Evolutionary conservation across 2,113 vertebrate genomes (phyloP), one percentile per base, ranked within the genome.

Genomic region (Vulpes lagopus): DNA sequence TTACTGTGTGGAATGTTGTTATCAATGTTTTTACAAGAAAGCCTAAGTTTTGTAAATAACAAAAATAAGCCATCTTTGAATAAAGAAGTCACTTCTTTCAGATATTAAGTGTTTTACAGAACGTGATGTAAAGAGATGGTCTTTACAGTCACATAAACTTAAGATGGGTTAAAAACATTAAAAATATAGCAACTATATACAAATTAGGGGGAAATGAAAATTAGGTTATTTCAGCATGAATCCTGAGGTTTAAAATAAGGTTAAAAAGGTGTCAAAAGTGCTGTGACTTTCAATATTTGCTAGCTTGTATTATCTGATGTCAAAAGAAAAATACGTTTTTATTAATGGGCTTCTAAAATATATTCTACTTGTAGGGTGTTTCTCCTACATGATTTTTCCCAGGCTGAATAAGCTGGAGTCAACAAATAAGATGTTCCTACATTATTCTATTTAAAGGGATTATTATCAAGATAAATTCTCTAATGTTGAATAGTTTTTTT

Each of bases 341-440:
- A 88, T 35, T 86, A 91, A 92, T 91, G 73, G 84, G 7, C n/a
- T 97, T 96, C 71, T 51, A 91, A 96, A 98, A 98, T 80, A 96
- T 89, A 0, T 81, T 97, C 79, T 98, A 98, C 65, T 94, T 38
- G 27, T 97, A 91, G 67, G 67, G 73, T 88, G 93, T 98, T 95
- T 98, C 94, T 97, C 91, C 92, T 94, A 85, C 65, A 89, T 97
- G 96, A 92, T 95, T 98, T 97, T 96, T 97, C 96, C 98, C 96
- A 69, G 93, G 97, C 25, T 98, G 97, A 96, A 94, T 98, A 84
- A 98, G 82, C 74, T 98, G 65, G 0, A 96, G 83, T 71, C 93
- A 97, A 79, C 83, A 97, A 89, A 94, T 96, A 98, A 98, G 96
- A 93, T 95, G 85, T 98, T 98, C 86, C 95, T 96, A 96, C 96